Conservation (phyloP, 2,797 vertebrate species). For the Enteromius afrohamiltoni region DNA sequence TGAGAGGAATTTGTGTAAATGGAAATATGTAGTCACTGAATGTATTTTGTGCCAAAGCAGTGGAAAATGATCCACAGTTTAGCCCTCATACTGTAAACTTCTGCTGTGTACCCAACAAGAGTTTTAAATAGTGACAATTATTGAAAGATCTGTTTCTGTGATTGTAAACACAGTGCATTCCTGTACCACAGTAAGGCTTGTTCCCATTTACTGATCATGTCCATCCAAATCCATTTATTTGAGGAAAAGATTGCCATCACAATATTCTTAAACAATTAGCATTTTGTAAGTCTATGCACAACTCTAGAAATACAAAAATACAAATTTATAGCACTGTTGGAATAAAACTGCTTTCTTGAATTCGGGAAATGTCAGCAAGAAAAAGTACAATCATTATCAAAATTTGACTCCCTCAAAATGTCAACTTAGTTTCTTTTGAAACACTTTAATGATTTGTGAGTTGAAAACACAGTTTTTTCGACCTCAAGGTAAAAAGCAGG, state of each 20-base stretch:
- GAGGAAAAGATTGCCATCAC: conserved; percentile 62
- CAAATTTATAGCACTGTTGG: conserved; percentile 68
- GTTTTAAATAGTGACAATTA: neutral
- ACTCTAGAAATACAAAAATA: conserved; percentile 86
- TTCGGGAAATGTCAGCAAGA: neutral
- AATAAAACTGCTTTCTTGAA: conserved; percentile 45
- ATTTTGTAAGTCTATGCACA: conserved; percentile 71
- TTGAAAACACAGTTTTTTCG: conserved; percentile 17
- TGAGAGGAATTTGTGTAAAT: neutral
- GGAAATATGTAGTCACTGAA: neutral
- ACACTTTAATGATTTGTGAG: conserved; percentile 12
- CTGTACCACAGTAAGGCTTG: neutral
- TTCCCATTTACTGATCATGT: conserved; percentile 23
- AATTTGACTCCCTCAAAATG: conserved; percentile 4
- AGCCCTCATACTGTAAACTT: neutral
- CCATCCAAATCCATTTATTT: conserved; percentile 72
- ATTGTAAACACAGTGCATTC: neutral
- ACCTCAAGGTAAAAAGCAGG: conserved; percentile 20
- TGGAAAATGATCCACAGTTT: neutral
- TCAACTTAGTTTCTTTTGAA: conserved; percentile 15
- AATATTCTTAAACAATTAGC: conserved; percentile 62
- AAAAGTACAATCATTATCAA: conserved; percentile 30
- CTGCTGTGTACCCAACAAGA: neutral
- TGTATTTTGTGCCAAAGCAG: neutral
- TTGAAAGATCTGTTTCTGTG: neutral